Base-by-base conservation (phyloP, 2,888 invertebrate species). In the Melanargia galathea region DNA sequence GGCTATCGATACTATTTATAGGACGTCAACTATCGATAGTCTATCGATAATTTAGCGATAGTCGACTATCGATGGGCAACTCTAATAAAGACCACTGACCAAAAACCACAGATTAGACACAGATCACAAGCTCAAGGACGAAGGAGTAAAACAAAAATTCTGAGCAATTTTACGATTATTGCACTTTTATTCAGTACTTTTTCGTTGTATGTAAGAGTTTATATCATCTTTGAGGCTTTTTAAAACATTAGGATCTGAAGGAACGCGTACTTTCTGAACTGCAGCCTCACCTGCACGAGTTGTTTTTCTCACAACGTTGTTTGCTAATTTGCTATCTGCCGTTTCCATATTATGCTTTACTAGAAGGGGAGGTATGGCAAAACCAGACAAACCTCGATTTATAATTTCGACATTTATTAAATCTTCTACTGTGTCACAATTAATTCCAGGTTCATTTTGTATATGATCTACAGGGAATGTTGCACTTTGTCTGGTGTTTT, bases 351-450 rank as follows among this genome's bases (percentile, higher is more conserved):
- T 54, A 22, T 45, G 64, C 64, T 80, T 83, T 2, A 73, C 43
- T 10, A 82, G 67, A 71, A 80, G 81, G 11, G 73, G 68, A 0
- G 90, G 90, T 67, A 91, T 83, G 40, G 84, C 81, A 63, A 91
- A 88, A 5, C 90, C 90, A 20, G 88, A 80, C 0, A 90, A 78
- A 1, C 90, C 90, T 69, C 90, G 79, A 60, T 86, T 91, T 22
- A 72, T 80, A 57, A 90, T 85, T 76, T 91, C 90, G 4, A 91
- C 89, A 56, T 80, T 86, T 0, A 83, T 78, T 3, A 71, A 68
- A 11, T 84, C 81, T 55, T 86, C 86, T 20, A 73, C 64, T 3
- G 73, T 70, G 60, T 87, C 89, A 60, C 79, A 83, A 20, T 52
- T 16, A 52, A 86, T 70, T 48, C 79, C 74, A 4, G 79, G 76